Base-by-base conservation (phyloP, 1,140 invertebrate species). In the Antheraea mylitta region DNA sequence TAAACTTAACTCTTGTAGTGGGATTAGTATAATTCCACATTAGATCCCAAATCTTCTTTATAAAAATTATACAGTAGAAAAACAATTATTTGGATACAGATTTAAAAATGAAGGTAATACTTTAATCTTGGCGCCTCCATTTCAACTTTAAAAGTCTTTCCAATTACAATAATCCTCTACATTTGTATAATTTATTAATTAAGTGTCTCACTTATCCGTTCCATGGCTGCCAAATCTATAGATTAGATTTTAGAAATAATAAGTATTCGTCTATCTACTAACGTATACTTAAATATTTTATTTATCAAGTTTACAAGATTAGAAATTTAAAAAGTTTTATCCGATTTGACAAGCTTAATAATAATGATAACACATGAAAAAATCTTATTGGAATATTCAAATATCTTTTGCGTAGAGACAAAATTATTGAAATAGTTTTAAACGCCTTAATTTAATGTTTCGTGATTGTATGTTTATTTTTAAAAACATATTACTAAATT, bases 121-220 rank as follows among this genome's bases (percentile, higher is more conserved):
- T 53, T 16, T 53, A 53, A 53, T 53, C 11, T 53, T 53, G 16
- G 45, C 45, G 45, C 45, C 45, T 16, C 38, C 7, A 11, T 11
- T 42, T 53, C 16, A 13, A 53, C 0, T 7, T 53, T 53, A 53
- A 53, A 53, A 53, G 13, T 16, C 11, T 13, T 53, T 53, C 13
- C 45, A 53, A 53, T 53, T 53, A 53, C 16, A 53, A 53, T 53
- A 53, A 53, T 53, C 45, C 45, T 53, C 45, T 53, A 53, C 18
- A 10, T 61, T 19, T 19, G 59, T 36, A 61, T 53, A 53, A 53
- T 53, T 53, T 53, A 53, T 53, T 53, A 53, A 53, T 53, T 53
- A 53, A 10, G 3, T 53, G 45, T 53, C 45, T 53, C 11, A 53
- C 16, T 53, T 53, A 53, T 53, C 6, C 16, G 13, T 53, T 16